Conservation (phyloP, 1,140 invertebrate genomes). For the Nephila pilipes region DNA sequence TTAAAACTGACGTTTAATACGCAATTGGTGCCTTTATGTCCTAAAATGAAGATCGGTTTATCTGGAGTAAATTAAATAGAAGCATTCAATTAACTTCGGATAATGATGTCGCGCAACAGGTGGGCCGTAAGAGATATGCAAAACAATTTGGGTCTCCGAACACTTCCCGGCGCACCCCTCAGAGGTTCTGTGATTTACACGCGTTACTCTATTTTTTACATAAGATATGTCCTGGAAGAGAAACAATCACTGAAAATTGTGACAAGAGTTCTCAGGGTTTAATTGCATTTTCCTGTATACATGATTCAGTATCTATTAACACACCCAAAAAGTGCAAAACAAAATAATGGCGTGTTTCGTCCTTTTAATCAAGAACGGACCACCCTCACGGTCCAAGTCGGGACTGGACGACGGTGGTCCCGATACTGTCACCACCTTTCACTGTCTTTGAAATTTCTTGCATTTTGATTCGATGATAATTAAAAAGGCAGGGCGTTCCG, state of each 20-base stretch:
- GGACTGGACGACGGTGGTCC: background rate
- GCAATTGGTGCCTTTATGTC: background rate
- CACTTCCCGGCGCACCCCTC: background rate
- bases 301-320: background rate
- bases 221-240: background rate
- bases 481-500: too few species aligned
- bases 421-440: too few species aligned
- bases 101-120: background rate
- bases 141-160: background rate
- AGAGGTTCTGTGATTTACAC: background rate
- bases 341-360: background rate
- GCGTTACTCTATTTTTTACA: background rate
- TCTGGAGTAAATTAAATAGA: background rate
- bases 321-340: background rate
- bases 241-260: background rate
- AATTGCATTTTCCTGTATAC: background rate
- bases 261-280: background rate
- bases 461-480: too few species aligned
- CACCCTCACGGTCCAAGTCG: background rate
- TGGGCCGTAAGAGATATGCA: background rate
- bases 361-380: background rate
- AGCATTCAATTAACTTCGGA: background rate
- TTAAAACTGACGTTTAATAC: background rate
- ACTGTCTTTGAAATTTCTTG: too few species aligned
- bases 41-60: background rate